Evolutionary conservation across 2,113 vertebrate genomes (phyloP), one percentile per base, ranked within the genome.

Genomic region (Benitochromis conjunctus): DNA sequence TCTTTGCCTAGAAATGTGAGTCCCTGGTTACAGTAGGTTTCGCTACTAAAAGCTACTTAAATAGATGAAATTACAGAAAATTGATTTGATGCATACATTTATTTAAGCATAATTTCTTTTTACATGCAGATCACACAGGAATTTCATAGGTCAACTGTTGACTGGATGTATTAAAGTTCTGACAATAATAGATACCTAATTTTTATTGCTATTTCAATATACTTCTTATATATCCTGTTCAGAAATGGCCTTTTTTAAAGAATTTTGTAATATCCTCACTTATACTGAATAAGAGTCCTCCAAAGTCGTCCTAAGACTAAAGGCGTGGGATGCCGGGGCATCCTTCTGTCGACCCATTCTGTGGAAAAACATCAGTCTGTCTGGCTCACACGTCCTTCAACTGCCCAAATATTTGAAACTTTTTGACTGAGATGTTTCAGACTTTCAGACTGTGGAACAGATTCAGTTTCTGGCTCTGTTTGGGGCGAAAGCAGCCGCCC

Each of bases 1-100:
- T 18, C 18, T 46, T 71, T 71, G 8, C 8, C 38, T 46, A 6
- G 21, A 18, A 18, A 69, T 71, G 8, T 13, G 8, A 6, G 21
- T 26, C 0, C 38, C 0, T 26, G 2, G 5, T 71, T 46, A 46
- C 13, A 21, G 60, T 13, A 13, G 21, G 21, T 26, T 46, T 71
- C 1, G 0, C 5, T 21, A 46, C 13, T 26, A 46, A 26, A 46
- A 0, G 13, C 64, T 26, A 71, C 13, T 26, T 18, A 8, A 71
- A 71, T 41, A 66, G 11, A 21, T 24, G 4, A 5, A 66, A 41
- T 8, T 12, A 66, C 0, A 0, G 19, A 66, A 41, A 66, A 14
- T 41, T 13, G n/a, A 66, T 38, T 36, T 62, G 29, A 4, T 62
- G 16, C 29, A 34, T 62, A 4, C 3, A 60, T 60, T 19, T 19